Percentiles rank a stretch among this genome's conserved stretches.
Conservation (phyloP, 2,113 vertebrate genomes). For the Dicentrarchus labrax region DNA sequence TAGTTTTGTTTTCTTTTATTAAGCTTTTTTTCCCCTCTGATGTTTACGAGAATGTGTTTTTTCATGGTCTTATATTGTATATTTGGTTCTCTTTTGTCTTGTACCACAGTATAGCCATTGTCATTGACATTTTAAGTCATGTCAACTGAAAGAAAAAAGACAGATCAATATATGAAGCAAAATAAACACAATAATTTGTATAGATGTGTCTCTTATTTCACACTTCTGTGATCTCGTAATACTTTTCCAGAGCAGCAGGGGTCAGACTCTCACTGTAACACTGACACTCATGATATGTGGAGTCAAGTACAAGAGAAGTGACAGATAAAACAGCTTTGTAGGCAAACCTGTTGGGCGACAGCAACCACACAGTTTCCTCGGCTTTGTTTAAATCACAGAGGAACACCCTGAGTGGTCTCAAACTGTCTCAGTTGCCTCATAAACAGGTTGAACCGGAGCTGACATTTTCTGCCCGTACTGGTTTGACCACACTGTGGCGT, state of each 20-base stretch:
- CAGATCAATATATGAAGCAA: constrained; percentile 69
- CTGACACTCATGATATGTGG: neutral
- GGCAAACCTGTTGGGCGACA: constrained; percentile 2
- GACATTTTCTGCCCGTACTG: constrained; percentile 28
- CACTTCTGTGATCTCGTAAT: neutral
- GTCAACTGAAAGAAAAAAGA: constrained; percentile 50
- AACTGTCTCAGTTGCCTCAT: neutral
- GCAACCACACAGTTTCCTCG: neutral
- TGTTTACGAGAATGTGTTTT: constrained; percentile 70
- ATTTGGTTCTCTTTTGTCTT: constrained; percentile 63
- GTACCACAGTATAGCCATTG: constrained; percentile 74
- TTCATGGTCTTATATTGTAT: constrained; percentile 59
- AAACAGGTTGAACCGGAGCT: constrained; percentile 49
- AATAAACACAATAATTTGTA: constrained; percentile 78
- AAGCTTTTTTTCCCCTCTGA: constrained; percentile 15
- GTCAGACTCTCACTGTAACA: constrained; percentile 4
- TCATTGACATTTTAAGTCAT: constrained; percentile 66
- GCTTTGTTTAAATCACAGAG: neutral
- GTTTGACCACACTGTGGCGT: constrained; percentile 24
- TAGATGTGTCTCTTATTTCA: constrained; percentile 44
- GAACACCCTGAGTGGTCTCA: neutral
- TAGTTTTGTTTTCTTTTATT: constrained; percentile 37
- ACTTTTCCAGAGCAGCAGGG: constrained; percentile 17
- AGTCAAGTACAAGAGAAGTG: rapidly evolving
- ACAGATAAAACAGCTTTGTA: neutral